Evolutionary conservation across 2,797 vertebrate genomes (phyloP).

Genomic region (Poecilia velifera): DNA sequence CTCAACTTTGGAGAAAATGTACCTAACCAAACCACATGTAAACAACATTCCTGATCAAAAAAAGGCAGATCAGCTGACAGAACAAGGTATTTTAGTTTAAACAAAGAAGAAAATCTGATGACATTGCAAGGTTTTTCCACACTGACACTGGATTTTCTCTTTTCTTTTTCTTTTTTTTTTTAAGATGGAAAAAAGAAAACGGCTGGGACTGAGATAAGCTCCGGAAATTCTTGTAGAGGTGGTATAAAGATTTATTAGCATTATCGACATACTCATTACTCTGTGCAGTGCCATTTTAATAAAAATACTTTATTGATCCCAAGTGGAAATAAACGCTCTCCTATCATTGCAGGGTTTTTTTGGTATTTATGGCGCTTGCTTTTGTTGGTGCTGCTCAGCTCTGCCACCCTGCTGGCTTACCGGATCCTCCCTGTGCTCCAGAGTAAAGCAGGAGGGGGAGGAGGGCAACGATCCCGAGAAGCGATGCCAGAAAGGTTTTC

Average conservation of each 20-base stretch:
- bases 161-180: constrained; percentile 5
- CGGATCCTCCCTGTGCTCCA: constrained; percentile 21
- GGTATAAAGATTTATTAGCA: constrained; percentile 18
- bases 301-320: not conserved
- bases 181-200: constrained; percentile 46
- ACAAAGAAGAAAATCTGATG: not conserved
- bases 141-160: constrained; percentile 12
- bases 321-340: not conserved
- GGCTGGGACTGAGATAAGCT: constrained; percentile 20
- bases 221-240: constrained; percentile 59
- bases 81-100: constrained; percentile 61
- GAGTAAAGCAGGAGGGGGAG: not conserved
- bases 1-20: not conserved
- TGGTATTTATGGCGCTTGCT: constrained; percentile 45
- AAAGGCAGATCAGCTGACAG: constrained; percentile 16
- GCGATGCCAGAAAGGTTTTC: constrained; percentile 73
- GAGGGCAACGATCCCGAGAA: constrained; percentile 5
- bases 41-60: constrained; percentile 42
- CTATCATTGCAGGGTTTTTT: constrained; percentile 56
- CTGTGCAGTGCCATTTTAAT: not conserved
- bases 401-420: constrained; percentile 46
- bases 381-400: constrained; percentile 42
- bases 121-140: not conserved
- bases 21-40: constrained; percentile 6
- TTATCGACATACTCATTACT: not conserved